phyloP scores from a whole-genome alignment of 2,113 vertebrate genomes.

The Phainopepla nitens region DNA sequence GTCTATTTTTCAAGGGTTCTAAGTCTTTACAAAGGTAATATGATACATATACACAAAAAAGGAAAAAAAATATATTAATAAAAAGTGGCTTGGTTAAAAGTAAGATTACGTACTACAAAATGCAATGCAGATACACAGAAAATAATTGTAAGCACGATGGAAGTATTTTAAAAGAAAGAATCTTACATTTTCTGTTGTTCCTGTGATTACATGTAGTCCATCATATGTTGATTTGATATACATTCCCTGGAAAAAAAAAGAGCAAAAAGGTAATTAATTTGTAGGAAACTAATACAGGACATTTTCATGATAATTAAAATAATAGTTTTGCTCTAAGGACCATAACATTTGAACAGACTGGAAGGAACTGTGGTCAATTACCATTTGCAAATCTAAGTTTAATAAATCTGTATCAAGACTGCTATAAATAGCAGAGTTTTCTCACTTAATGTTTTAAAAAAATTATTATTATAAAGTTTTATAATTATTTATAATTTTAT shows the following conservation, averaged over 20 bases:
- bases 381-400: not conserved
- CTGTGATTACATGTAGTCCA: slow-evolving; percentile 79
- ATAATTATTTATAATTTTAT: no score
- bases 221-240: slow-evolving; percentile 85
- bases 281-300: not conserved
- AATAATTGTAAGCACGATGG: not conserved
- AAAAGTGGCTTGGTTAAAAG: not conserved
- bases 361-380: not conserved
- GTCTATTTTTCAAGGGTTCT: not conserved
- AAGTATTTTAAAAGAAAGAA: not conserved
- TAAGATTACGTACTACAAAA: not conserved
- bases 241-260: slow-evolving; percentile 71
- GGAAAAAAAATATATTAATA: not conserved
- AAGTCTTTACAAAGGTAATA: not conserved
- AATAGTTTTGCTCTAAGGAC: not conserved
- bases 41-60: not conserved
- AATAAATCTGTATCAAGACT: not conserved
- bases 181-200: slow-evolving; percentile 83
- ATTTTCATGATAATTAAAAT: not conserved
- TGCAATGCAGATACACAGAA: not conserved
- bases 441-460: not conserved
- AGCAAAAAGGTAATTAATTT: not conserved
- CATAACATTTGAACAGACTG: not conserved
- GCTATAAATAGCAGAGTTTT: not conserved
- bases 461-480: not conserved